phyloP scores from a whole-genome alignment of 2,797 vertebrate genomes.

The Mus minutoides region DNA sequence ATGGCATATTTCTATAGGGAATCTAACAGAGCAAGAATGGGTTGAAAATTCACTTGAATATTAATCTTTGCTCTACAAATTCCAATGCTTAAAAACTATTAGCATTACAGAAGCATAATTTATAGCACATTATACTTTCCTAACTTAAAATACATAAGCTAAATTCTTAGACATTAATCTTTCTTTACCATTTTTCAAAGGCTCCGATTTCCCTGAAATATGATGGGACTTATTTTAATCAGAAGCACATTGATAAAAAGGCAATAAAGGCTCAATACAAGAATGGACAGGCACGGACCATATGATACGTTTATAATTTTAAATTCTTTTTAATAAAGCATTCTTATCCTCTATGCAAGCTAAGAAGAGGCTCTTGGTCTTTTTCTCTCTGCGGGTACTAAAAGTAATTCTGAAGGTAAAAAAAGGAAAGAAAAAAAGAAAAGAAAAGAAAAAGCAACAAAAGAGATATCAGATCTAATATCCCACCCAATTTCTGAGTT shows the following conservation, averaged over 20 bases:
- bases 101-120: background rate
- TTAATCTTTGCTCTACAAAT: conserved; percentile 36
- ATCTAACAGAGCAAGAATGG: background rate
- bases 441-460: background rate
- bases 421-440: background rate
- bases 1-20: background rate
- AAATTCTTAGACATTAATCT: conserved; percentile 40
- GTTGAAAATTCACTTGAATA: conserved; percentile 41
- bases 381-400: conserved; percentile 54
- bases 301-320: conserved; percentile 46
- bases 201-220: background rate
- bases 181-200: conserved; percentile 42
- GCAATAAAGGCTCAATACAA: background rate
- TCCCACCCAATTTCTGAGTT: conserved; percentile 75
- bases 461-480: conserved; percentile 69
- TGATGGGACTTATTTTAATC: background rate
- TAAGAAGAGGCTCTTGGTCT: background rate
- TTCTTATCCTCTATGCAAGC: background rate
- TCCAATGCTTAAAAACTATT: background rate
- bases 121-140: background rate
- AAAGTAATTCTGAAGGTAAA: conserved; percentile 68
- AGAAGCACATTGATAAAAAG: background rate
- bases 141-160: background rate
- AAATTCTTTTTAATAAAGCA: conserved; percentile 62
- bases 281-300: background rate